Conservation (phyloP, 2,888 invertebrate genomes). For the Eueremaeus valkanovi region DNA sequence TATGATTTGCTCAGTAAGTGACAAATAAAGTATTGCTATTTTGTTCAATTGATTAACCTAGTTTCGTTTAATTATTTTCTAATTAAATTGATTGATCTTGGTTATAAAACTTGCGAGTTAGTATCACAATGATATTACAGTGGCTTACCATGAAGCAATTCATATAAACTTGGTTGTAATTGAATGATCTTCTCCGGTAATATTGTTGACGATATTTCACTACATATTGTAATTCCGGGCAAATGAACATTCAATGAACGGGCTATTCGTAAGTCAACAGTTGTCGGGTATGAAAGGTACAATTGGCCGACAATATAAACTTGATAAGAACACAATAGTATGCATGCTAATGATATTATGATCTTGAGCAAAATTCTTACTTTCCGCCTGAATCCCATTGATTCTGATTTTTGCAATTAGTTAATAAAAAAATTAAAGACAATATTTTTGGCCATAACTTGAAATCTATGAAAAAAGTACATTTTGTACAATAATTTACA, state of each 20-base stretch:
- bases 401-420: background rate
- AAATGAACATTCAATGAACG: conserved; percentile 36
- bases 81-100: too few relatives aligned
- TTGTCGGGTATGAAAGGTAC: conserved; percentile 37
- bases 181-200: conserved; percentile 33
- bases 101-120: too few relatives aligned
- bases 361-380: conserved; percentile 20
- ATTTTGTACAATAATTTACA: too few relatives aligned
- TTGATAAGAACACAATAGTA: conserved; percentile 28
- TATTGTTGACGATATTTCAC: conserved; percentile 36
- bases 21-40: too few relatives aligned
- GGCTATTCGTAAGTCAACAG: conserved; percentile 35
- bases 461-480: too few relatives aligned
- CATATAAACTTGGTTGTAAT: conserved; percentile 30
- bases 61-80: too few relatives aligned
- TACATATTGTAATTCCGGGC: conserved; percentile 38
- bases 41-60: too few relatives aligned
- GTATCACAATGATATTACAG: too few relatives aligned
- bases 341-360: background rate
- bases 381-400: background rate
- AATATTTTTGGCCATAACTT: too few relatives aligned
- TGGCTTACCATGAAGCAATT: background rate
- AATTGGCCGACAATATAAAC: conserved; percentile 34
- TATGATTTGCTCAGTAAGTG: too few relatives aligned
- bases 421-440: too few relatives aligned